Evolutionary conservation across 2,797 vertebrate species (phyloP).

Genomic region (Melanotaenia maccullochi): DNA sequence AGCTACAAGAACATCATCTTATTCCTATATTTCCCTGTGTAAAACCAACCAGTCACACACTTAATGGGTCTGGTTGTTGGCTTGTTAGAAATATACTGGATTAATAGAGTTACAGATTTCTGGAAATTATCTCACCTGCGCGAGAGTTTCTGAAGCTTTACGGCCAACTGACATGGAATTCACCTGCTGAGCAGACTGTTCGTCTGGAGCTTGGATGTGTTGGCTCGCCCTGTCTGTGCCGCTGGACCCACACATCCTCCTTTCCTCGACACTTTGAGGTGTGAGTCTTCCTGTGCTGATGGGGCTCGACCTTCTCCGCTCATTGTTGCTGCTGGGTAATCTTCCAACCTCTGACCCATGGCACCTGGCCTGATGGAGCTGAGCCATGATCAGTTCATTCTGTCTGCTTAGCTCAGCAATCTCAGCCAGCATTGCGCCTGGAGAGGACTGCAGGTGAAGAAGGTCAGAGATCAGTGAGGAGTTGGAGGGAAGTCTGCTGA

Average conservation of each 20-base stretch:
- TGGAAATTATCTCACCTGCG: not conserved
- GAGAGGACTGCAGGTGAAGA: conserved; percentile 38
- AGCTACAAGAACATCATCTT: not conserved
- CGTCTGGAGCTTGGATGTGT: conserved; percentile 24
- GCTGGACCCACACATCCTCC: conserved; percentile 27
- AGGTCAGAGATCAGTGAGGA: conserved; percentile 43
- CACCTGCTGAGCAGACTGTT: conserved; percentile 57
- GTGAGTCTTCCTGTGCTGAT: conserved; percentile 42
- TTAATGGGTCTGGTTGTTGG: not conserved
- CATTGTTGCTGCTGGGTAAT: not conserved
- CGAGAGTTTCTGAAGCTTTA: not conserved
- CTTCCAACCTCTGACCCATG: conserved; percentile 14
- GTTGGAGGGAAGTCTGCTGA: conserved; percentile 53
- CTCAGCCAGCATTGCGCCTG: conserved; percentile 79
- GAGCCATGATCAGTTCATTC: conserved; percentile 85
- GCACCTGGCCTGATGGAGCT: conserved; percentile 74
- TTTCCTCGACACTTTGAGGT: conserved; percentile 41
- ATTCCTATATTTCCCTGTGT: too few relatives aligned
- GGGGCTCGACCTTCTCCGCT: conserved; percentile 31
- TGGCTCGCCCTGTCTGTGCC: conserved; percentile 17
- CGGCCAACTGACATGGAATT: not conserved
- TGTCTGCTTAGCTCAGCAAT: conserved; percentile 85
- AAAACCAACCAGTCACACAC: too few relatives aligned
- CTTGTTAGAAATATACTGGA: not conserved
- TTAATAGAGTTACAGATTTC: not conserved